Conservation (phyloP, 2,797 vertebrate species). For the Pagetopsis macropterus region DNA sequence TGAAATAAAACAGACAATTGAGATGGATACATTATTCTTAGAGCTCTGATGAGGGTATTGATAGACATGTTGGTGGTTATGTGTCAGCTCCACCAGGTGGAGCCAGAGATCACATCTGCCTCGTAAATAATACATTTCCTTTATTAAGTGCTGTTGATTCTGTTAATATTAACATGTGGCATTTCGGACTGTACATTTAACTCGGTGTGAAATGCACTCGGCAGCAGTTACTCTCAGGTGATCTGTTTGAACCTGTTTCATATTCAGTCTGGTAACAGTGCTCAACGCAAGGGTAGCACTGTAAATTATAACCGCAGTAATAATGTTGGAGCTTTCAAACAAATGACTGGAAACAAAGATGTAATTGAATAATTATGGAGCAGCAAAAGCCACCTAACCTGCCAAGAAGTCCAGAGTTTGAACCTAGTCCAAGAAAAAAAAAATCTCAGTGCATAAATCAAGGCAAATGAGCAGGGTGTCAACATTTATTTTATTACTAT, state of each 20-base stretch:
- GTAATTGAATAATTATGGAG: conserved; percentile 12
- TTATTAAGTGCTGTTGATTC: conserved; percentile 25
- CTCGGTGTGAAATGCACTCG: background rate
- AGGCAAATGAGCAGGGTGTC: background rate
- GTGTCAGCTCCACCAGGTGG: conserved; percentile 66
- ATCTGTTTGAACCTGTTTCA: conserved; percentile 2
- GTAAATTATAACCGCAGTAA: background rate
- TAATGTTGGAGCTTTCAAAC: background rate
- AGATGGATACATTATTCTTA: background rate
- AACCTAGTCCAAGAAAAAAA: conserved; percentile 19
- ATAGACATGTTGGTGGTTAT: background rate
- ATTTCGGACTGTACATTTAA: background rate
- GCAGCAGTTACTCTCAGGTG: conserved; percentile 9
- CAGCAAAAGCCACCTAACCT: conserved; percentile 4
- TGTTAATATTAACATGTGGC: background rate
- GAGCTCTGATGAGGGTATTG: background rate
- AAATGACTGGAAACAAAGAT: background rate
- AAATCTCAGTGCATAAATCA: background rate
- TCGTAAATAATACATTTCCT: conserved; percentile 8
- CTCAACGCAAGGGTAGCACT: background rate
- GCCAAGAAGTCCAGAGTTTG: conserved; percentile 10
- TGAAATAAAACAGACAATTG: background rate
- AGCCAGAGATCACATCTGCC: conserved; percentile 48
- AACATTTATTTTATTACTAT: background rate
- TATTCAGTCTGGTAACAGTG: background rate